Conservation (phyloP, 2,888 invertebrate genomes). For the Shargacucullia verbasci region DNA sequence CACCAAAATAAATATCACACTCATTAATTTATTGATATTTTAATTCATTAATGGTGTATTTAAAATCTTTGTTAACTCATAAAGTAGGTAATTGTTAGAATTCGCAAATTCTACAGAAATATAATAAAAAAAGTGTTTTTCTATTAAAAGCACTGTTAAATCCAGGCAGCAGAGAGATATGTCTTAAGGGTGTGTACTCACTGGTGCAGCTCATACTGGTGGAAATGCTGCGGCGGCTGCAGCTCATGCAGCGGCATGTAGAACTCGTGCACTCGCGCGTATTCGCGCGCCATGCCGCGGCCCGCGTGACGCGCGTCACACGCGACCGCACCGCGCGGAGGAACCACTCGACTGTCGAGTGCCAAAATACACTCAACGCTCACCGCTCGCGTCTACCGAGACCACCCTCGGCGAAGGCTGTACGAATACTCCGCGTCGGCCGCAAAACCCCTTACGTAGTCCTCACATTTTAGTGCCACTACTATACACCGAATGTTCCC, state of each 20-base stretch:
- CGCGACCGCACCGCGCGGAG: constrained; percentile 54
- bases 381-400: constrained; percentile 20
- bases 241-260: constrained; percentile 71
- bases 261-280: constrained; percentile 68
- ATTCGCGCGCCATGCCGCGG: constrained; percentile 71
- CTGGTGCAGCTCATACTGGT: constrained; percentile 65
- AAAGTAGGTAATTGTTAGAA: too few relatives aligned
- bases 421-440: constrained; percentile 6
- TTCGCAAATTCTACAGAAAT: too few relatives aligned
- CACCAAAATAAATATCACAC: too few relatives aligned
- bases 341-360: constrained; percentile 45
- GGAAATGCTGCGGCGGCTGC: constrained; percentile 63
- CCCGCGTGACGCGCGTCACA: constrained; percentile 21
- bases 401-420: constrained; percentile 20
- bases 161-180: not conserved
- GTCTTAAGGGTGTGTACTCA: constrained; percentile 59
- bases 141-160: too few relatives aligned
- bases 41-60: too few relatives aligned
- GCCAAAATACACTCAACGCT: constrained; percentile 5
- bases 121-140: too few relatives aligned
- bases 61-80: too few relatives aligned
- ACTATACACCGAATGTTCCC: constrained; percentile 3
- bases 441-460: constrained; percentile 17
- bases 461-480: not conserved
- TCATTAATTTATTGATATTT: too few relatives aligned